Base-by-base conservation (phyloP, 2,888 invertebrate genomes). In the Carabus problematicus region DNA sequence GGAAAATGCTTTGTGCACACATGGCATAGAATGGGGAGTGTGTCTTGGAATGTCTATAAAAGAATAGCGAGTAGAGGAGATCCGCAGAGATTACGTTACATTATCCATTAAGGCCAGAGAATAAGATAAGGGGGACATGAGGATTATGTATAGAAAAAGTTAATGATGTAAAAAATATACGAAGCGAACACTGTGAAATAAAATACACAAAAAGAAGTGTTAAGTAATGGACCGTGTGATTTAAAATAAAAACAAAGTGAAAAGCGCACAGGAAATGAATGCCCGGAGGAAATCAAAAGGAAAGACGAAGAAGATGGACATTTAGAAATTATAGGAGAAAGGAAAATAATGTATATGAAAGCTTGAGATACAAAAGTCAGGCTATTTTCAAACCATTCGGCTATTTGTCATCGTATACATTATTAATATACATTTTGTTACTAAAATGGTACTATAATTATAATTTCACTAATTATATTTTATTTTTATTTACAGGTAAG, bases 91-190 rank as follows among this genome's bases (percentile, higher is more conserved):
- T 60, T 60, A 42, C 60, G 42, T 60, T 62, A 62, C 61, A 62
- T 62, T 62, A 62, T 62, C 61, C 61, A 62, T 62, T 62, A 62
- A 62, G 49, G 61, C n/a, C n/a, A 60, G 18, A 40, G 45, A 47
- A 61, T 49, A 39, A 47, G 39, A 62, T 14, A 40, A n/a, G 49
- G 49, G 61, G 49, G 61, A 62, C 61, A 12, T 45, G 12, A 45
- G 61, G 49, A 49, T 62, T 29, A 29, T 62, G 12, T 14, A 12
- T 29, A 49, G 14, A 62, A 62, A 62, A 62, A 62, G 61, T 62
- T 62, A 62, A 62, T 62, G 61, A 47, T 49, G 47, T 39, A 49
- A 19, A n/a, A 47, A 63, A 41, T 52, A 63, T 52, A 63, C 49
- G 29, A 29, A 52, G 54, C 42, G 12, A 29, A 29, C 29, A 49